Conservation (phyloP, 2,797 vertebrate genomes). For the Danio jaintianensis region DNA sequence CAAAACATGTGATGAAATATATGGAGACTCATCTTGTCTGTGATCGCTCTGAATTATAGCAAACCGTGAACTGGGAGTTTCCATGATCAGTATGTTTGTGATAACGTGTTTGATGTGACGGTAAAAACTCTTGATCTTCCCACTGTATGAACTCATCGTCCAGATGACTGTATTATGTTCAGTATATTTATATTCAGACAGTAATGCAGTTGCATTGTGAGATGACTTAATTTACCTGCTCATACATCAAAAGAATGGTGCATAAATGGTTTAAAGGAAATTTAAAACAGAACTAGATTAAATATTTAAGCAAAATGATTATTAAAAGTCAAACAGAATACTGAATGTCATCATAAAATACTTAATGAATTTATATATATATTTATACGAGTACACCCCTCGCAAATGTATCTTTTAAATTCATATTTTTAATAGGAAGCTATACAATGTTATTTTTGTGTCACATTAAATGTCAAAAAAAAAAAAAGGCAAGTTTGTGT, state of each 20-base stretch:
- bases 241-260: neutral
- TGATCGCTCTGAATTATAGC: neutral
- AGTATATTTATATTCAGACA: neutral
- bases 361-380: no score
- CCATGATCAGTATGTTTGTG: neutral
- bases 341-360: no score
- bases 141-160: neutral
- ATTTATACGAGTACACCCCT: no score
- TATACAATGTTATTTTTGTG: no score
- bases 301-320: no score
- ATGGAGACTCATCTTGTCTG: neutral
- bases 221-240: neutral
- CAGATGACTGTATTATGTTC: neutral
- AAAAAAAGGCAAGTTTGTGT: neutral
- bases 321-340: no score
- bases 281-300: neutral
- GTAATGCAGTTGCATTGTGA: neutral
- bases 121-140: neutral
- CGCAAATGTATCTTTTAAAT: no score
- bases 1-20: neutral
- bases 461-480: neutral
- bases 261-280: neutral
- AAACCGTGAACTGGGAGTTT: conserved; percentile 18
- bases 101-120: conserved; percentile 4
- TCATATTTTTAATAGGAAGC: no score